These are phyloP conservation scores for Amblyopsis hoosieri DNA, from an alignment of 2,797 vertebrate genomes.

Conservation along the genomic window DNA sequence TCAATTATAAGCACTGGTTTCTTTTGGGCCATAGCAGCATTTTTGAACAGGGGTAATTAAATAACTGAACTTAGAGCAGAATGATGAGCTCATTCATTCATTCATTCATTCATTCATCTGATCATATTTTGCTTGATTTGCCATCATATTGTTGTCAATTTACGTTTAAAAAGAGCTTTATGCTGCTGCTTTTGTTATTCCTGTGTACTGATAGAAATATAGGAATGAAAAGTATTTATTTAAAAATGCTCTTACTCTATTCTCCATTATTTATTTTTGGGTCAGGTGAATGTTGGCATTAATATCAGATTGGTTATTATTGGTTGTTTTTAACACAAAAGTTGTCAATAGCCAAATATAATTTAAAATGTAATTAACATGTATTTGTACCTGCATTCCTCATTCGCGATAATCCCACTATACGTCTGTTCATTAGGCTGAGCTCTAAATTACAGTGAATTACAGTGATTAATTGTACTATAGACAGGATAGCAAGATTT, in stretches of 20 bases:
- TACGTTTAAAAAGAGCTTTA: conserved; percentile 41
- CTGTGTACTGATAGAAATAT: conserved; percentile 30
- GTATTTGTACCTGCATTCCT: conserved; percentile 30
- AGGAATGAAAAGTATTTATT: conserved; percentile 43
- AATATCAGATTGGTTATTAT: conserved; percentile 31
- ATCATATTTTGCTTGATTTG: conserved; percentile 62
- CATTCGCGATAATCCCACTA: conserved; percentile 33
- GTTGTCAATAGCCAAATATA: conserved; percentile 18
- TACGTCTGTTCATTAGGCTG: conserved; percentile 6
- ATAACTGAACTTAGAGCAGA: conserved; percentile 68
- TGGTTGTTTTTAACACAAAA: conserved; percentile 46
- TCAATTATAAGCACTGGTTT: conserved; percentile 72
- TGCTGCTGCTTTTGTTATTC: conserved; percentile 32
- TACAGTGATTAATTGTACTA: neutral
- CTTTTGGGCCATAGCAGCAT: conserved; percentile 44
- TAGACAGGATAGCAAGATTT: neutral
- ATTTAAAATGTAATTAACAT: conserved; percentile 36
- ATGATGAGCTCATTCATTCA: conserved; percentile 62
- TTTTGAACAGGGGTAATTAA: conserved; percentile 62
- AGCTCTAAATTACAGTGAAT: conserved; percentile 10
- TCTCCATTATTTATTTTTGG: conserved; percentile 62
- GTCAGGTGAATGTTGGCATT: conserved; percentile 44
- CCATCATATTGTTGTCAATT: conserved; percentile 48
- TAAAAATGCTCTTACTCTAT: conserved; percentile 44
- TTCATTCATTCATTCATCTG: conserved; percentile 44